A percentile compares a stretch with the other conserved stretches of the same genome.
phyloP scores from a whole-genome alignment of 2,888 invertebrate species.

The Pristionchus entomophagus region DNA sequence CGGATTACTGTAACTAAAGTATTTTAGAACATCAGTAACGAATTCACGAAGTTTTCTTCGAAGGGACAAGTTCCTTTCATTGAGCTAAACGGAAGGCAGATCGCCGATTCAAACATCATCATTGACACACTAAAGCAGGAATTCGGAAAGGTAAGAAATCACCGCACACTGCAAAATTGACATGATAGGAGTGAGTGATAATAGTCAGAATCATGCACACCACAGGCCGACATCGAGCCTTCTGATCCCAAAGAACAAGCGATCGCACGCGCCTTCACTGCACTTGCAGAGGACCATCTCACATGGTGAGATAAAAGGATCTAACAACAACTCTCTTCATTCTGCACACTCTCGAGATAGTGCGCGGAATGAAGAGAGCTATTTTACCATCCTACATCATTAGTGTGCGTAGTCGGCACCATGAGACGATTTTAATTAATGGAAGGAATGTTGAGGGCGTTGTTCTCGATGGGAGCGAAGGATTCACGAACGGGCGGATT shows the following conservation, averaged over 20 bases:
- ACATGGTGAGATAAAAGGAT: not conserved
- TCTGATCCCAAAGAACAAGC: not conserved
- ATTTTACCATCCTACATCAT: too few relatives aligned
- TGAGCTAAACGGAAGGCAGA: slow-evolving; percentile 93
- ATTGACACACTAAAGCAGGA: slow-evolving; percentile 78
- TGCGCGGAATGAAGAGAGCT: too few relatives aligned
- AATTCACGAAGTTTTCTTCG: slow-evolving; percentile 66
- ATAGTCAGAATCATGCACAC: not conserved
- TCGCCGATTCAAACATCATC: slow-evolving; percentile 92
- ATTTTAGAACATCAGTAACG: slow-evolving; percentile 69
- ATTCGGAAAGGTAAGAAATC: slow-evolving; percentile 32
- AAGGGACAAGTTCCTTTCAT: slow-evolving; percentile 66
- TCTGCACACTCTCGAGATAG: too few relatives aligned
- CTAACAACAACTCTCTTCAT: too few relatives aligned
- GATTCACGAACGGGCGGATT: not conserved
- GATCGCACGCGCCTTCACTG: not conserved
- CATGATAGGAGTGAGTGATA: not conserved
- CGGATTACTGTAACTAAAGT: not conserved
- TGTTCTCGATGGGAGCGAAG: not conserved
- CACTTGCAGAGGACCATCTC: slow-evolving; percentile 22
- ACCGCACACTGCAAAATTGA: not conserved
- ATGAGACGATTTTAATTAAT: not conserved
- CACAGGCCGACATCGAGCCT: not conserved
- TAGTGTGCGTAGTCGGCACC: not conserved
- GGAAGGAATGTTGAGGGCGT: not conserved